These are phyloP conservation scores for Tychaedon coryphoeus DNA, from an alignment of 2,113 vertebrate genomes.

Conservation along the genomic window DNA sequence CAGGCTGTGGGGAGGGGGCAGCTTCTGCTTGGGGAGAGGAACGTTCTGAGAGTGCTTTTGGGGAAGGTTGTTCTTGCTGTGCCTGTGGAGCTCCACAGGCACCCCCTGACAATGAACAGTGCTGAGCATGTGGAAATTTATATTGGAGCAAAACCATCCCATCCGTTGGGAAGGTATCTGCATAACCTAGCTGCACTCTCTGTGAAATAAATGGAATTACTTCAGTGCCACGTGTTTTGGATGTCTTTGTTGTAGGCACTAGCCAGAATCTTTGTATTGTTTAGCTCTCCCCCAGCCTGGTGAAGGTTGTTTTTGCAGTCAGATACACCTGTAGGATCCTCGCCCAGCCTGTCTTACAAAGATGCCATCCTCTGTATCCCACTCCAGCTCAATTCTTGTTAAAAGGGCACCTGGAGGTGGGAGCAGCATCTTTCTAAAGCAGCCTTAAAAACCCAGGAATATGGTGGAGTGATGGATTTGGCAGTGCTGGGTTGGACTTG, in stretches of 20 bases:
- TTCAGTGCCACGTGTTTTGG: constrained; percentile 27
- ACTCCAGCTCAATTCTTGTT: neutral
- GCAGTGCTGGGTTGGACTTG: neutral
- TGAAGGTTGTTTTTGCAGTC: neutral
- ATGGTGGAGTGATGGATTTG: neutral
- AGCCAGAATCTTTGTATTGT: neutral
- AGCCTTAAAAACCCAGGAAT: neutral
- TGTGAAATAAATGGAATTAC: constrained; percentile 57
- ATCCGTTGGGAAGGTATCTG: neutral
- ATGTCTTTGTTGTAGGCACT: constrained; percentile 44
- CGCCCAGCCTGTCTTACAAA: neutral
- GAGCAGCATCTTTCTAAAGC: neutral
- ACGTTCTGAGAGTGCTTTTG: neutral
- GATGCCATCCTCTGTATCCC: neutral
- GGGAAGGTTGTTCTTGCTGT: neutral
- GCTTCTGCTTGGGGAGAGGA: neutral
- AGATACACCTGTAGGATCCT: neutral
- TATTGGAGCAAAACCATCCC: neutral
- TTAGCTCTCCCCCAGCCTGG: neutral
- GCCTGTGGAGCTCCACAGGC: neutral
- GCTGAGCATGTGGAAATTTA: constrained; percentile 13
- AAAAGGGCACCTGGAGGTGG: neutral
- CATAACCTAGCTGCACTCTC: constrained; percentile 1
- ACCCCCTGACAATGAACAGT: neutral
- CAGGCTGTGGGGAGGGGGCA: neutral